phyloP scores from a whole-genome alignment of 2,888 invertebrate species.

The Hofmannophila pseudospretella region DNA sequence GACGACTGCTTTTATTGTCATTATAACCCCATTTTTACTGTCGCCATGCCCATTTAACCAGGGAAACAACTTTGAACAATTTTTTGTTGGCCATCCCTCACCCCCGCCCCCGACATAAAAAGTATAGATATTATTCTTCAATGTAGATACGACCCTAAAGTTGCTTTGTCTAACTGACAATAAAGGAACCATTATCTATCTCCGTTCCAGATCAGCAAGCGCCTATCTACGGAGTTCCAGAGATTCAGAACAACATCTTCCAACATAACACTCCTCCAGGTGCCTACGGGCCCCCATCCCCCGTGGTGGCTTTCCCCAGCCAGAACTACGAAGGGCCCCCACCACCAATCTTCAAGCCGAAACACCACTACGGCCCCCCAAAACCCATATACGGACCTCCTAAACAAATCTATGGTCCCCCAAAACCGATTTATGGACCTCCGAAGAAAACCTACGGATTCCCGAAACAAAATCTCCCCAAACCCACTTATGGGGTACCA shows the following conservation, averaged over 20 bases:
- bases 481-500: conserved; percentile 50
- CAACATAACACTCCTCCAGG: conserved; percentile 52
- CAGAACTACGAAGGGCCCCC: conserved; percentile 70
- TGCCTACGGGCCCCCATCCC: conserved; percentile 72
- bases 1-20: too few relatives aligned
- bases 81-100: too few relatives aligned
- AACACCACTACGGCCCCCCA: conserved; percentile 47
- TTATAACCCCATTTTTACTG: too few relatives aligned
- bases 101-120: too few relatives aligned
- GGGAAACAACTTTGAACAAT: too few relatives aligned
- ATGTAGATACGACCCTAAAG: too few relatives aligned
- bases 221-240: conserved; percentile 79
- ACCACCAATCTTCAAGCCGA: conserved; percentile 61
- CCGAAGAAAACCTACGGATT: conserved; percentile 50
- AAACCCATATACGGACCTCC: conserved; percentile 65
- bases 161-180: too few relatives aligned
- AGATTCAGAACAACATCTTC: conserved; percentile 45
- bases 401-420: conserved; percentile 55
- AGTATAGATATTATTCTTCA: too few relatives aligned
- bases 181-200: too few relatives aligned
- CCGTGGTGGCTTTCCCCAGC: conserved; percentile 55
- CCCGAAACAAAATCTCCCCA: conserved; percentile 42
- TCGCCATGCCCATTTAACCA: too few relatives aligned
- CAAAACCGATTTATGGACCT: conserved; percentile 50
- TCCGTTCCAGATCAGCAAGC: conserved; percentile 62